Conservation (phyloP, 2,797 vertebrate genomes). For the Notoglanidium macrostoma region DNA sequence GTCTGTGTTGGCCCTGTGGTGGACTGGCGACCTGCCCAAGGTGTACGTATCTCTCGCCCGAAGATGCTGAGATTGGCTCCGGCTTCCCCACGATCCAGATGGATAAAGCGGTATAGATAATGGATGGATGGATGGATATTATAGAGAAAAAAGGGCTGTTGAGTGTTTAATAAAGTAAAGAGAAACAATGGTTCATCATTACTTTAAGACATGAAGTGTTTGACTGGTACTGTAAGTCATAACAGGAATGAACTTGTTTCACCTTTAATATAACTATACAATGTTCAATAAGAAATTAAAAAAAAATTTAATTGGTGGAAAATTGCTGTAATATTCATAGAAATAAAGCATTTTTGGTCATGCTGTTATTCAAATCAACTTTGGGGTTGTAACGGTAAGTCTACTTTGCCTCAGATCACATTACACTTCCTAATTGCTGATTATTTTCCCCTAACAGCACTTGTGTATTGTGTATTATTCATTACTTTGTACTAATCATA, state of each 20-base stretch:
- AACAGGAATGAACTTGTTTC: no score
- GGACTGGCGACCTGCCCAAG: no score
- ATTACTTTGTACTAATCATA: not conserved
- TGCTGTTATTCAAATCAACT: not conserved
- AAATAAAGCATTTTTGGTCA: not conserved
- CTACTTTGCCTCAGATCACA: not conserved
- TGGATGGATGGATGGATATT: no score
- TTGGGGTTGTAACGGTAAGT: not conserved
- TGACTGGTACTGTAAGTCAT: no score
- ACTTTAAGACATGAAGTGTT: no score
- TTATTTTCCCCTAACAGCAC: not conserved
- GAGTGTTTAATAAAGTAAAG: not conserved
- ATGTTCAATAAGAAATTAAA: not conserved
- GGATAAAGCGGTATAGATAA: no score
- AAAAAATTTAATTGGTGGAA: not conserved
- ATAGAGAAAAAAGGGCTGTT: not conserved
- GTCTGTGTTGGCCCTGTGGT: no score
- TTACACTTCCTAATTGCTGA: not conserved
- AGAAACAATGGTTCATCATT: no score
- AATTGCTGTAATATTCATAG: not conserved
- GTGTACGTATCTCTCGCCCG: no score
- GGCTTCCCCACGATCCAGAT: no score
- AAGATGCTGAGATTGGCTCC: no score
- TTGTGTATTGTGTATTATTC: not conserved
- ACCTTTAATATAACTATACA: not conserved